Conservation (phyloP, 2,888 invertebrate species). For the Caradrina clavipalpis region DNA sequence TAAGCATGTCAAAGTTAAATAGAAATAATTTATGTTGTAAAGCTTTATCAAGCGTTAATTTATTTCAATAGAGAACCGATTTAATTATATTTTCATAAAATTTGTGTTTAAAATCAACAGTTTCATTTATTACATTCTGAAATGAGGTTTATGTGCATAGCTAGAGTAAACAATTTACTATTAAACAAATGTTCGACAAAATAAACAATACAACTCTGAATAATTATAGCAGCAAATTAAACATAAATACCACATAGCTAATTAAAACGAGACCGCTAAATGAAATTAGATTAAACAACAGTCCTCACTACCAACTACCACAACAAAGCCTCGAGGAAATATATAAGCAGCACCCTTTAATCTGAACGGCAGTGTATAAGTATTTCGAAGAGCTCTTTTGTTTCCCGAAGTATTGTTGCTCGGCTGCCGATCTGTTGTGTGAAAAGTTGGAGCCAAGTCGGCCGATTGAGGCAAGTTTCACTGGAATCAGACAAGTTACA, state of each 20-base stretch:
- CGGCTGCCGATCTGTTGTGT: conserved; percentile 79
- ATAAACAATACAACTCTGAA: conserved; percentile 5
- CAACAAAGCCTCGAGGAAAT: conserved; percentile 52
- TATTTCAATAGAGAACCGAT: neutral
- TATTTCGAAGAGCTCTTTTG: conserved; percentile 83
- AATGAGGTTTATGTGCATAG: conserved; percentile 16
- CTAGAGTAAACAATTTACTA: conserved; percentile 15
- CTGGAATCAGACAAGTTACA: conserved; percentile 85
- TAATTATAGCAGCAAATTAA: conserved; percentile 20
- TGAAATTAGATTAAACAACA: conserved; percentile 46
- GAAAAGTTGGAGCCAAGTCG: conserved; percentile 80
- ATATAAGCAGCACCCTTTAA: conserved; percentile 67
- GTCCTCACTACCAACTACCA: conserved; percentile 42
- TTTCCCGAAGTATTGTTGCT: conserved; percentile 83
- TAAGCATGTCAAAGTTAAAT: neutral
- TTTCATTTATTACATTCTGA: conserved; percentile 6
- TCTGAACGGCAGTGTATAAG: conserved; percentile 75
- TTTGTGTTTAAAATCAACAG: conserved; percentile 1
- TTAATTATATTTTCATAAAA: neutral
- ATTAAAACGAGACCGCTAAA: conserved; percentile 47
- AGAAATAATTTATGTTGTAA: neutral
- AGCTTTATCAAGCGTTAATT: neutral
- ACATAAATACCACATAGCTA: conserved; percentile 30
- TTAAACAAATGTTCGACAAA: conserved; percentile 5
- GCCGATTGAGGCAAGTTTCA: conserved; percentile 83